Conservation (phyloP, 2,113 vertebrate genomes). For the Ictalurus punctatus region DNA sequence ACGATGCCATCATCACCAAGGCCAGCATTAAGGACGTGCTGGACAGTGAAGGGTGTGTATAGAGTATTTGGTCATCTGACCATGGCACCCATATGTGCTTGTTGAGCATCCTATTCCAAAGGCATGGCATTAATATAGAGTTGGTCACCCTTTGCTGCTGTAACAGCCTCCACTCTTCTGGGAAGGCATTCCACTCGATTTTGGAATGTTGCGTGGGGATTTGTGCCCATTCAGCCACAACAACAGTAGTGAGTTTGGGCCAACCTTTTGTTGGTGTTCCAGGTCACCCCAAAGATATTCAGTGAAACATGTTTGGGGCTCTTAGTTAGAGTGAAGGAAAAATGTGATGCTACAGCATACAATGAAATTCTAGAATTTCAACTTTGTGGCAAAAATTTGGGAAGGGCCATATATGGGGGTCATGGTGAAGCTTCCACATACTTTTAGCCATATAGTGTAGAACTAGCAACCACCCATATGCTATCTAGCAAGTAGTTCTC, state of each 20-base stretch:
- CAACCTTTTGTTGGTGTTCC: not conserved
- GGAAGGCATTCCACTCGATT: not conserved
- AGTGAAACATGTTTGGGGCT: not conserved
- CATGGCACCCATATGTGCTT: not conserved
- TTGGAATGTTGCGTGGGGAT: not conserved
- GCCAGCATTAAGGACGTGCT: constrained; percentile 99
- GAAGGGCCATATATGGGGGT: not conserved
- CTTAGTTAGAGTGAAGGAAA: too few species aligned
- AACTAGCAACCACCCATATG: not conserved
- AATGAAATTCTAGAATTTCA: too few species aligned
- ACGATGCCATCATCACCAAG: constrained; percentile 99
- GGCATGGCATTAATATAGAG: not conserved
- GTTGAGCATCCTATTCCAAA: not conserved
- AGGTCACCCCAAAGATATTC: not conserved
- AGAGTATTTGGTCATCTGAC: not conserved
- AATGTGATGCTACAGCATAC: too few species aligned
- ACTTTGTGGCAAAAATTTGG: not conserved
- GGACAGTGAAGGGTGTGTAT: constrained; percentile 92
- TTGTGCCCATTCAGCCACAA: not conserved
- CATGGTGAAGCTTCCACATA: not conserved
- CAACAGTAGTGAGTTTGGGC: not conserved
- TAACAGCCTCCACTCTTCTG: not conserved
- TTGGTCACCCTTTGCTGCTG: not conserved
- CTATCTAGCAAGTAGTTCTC: too few species aligned
- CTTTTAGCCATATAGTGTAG: not conserved